Evolutionary conservation across 2,797 vertebrate species (phyloP).

Genomic region (Merluccius polli): DNA sequence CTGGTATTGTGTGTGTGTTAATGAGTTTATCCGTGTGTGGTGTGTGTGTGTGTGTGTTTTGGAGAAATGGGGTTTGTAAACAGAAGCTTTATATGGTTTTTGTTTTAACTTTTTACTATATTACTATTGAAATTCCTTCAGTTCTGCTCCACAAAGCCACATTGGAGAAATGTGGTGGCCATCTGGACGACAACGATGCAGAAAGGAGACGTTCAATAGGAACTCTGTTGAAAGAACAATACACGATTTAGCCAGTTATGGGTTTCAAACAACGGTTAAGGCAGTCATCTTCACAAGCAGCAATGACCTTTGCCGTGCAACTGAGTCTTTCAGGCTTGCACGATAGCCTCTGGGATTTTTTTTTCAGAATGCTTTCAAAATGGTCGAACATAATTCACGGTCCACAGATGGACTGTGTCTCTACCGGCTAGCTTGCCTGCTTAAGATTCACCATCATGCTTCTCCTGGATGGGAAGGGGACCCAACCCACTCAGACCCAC

Average conservation of each 20-base stretch:
- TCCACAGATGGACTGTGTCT: neutral
- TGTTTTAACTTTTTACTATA: neutral
- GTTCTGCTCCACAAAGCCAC: slow-evolving; percentile 52
- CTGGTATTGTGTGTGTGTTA: neutral
- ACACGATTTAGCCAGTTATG: neutral
- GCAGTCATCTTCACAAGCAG: neutral
- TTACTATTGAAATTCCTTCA: slow-evolving; percentile 49
- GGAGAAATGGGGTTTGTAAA: neutral
- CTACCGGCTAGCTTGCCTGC: neutral
- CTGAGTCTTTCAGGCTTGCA: neutral
- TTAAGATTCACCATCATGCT: neutral
- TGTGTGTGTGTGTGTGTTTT: neutral
- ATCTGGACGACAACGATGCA: neutral
- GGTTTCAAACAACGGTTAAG: neutral
- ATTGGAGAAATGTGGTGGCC: slow-evolving; percentile 37
- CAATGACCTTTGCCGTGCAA: neutral
- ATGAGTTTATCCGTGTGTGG: neutral
- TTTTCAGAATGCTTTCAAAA: neutral
- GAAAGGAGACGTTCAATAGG: neutral
- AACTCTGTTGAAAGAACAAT: neutral
- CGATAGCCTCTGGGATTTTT: neutral
- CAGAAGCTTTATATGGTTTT: neutral
- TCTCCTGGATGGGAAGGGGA: neutral
- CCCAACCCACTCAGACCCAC: neutral
- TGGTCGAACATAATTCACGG: neutral